Conservation (phyloP, 2,888 invertebrate genomes). For the Dorcus hopei region DNA sequence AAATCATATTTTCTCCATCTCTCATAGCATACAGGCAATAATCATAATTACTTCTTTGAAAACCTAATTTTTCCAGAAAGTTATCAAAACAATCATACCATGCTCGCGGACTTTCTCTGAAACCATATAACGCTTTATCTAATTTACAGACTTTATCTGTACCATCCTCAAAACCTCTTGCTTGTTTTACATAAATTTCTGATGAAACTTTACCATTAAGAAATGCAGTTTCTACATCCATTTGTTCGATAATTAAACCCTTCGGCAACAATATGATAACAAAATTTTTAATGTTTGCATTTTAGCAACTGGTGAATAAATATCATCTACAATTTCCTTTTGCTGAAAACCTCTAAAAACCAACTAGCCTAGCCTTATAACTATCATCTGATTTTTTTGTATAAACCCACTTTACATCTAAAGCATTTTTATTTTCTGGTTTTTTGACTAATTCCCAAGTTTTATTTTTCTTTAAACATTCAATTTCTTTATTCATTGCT, state of each 20-base stretch:
- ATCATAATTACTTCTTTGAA: slow-evolving; percentile 3
- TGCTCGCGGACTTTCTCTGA: slow-evolving; percentile 2
- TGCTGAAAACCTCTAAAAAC: slow-evolving; percentile 12
- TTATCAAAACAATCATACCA: slow-evolving; percentile 5
- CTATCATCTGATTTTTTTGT: slow-evolving; percentile 12
- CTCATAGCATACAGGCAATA: background rate
- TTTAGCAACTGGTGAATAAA: slow-evolving; percentile 13
- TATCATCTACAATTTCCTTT: slow-evolving; percentile 7
- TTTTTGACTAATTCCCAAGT: slow-evolving; percentile 10
- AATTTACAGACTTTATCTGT: background rate
- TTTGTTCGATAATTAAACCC: slow-evolving; percentile 17
- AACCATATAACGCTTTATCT: slow-evolving; percentile 5
- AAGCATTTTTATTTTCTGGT: slow-evolving; percentile 16
- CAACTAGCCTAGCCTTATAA: slow-evolving; percentile 17
- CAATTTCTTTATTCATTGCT: slow-evolving; percentile 16
- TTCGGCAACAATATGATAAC: slow-evolving; percentile 20
- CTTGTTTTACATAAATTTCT: slow-evolving; percentile 7
- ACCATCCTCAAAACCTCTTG: slow-evolving; percentile 1
- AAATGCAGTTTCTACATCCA: slow-evolving; percentile 7
- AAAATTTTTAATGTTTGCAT: slow-evolving; percentile 11
- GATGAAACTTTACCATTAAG: slow-evolving; percentile 8
- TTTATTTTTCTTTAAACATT: slow-evolving; percentile 19
- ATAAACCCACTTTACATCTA: slow-evolving; percentile 22
- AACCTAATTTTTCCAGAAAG: background rate
- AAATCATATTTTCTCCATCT: background rate